These are phyloP conservation scores for Xenopus petersii DNA, from an alignment of 2,797 vertebrate species.

Conservation along the genomic window DNA sequence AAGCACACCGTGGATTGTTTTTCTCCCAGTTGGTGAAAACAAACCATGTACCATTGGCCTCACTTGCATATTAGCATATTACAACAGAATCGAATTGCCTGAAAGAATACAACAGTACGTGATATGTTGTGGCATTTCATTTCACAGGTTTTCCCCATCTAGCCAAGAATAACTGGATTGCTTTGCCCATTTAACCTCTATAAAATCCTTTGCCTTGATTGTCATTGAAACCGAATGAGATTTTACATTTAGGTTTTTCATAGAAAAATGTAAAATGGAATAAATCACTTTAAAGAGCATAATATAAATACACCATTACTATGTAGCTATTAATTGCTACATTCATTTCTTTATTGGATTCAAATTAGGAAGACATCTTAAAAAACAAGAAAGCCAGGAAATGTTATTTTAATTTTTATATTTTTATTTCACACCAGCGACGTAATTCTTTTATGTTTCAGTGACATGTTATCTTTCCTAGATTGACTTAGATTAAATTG, in stretches of 20 bases:
- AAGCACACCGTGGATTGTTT: no score
- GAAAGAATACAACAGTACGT: constrained; percentile 60
- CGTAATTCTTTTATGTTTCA: constrained; percentile 38
- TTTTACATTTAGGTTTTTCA: constrained; percentile 46
- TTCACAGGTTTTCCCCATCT: constrained; percentile 51
- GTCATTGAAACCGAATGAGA: constrained; percentile 67
- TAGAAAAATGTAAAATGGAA: neutral
- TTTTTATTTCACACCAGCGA: constrained; percentile 34
- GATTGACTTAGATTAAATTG: constrained; percentile 44
- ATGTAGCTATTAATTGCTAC: constrained; percentile 31
- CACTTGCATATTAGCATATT: constrained; percentile 37
- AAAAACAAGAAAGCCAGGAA: neutral
- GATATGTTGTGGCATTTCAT: constrained; percentile 69
- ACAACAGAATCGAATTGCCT: constrained; percentile 53
- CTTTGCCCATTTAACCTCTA: constrained; percentile 74
- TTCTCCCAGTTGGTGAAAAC: no score
- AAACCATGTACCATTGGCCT: neutral
- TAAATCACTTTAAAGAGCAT: constrained; percentile 16
- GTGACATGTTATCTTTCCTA: constrained; percentile 41
- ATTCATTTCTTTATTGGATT: constrained; percentile 32
- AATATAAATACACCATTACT: constrained; percentile 37
- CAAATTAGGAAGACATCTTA: constrained; percentile 30
- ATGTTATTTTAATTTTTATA: constrained; percentile 11
- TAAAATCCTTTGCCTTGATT: constrained; percentile 62
- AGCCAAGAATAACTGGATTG: constrained; percentile 70